Percentiles rank a stretch among this genome's conserved stretches.
Evolutionary conservation across 2,797 vertebrate genomes (phyloP).

Genomic region (Sciaenops ocellatus): DNA sequence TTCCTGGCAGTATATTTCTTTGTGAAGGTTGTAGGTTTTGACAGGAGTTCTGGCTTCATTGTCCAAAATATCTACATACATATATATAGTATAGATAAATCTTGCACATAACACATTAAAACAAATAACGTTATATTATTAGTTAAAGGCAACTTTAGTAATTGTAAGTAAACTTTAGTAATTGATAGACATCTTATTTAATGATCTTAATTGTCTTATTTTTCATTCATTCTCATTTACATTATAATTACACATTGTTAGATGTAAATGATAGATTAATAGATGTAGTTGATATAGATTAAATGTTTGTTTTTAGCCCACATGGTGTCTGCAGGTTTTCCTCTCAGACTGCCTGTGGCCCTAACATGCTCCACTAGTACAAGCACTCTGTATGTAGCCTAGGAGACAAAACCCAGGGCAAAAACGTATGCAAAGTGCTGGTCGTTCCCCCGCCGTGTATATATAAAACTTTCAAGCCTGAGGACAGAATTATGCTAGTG

Average conservation of each 20-base stretch:
- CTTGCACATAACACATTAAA: background rate
- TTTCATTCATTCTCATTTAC: background rate
- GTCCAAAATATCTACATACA: background rate
- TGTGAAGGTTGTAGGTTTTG: background rate
- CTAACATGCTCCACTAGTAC: background rate
- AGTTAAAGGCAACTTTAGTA: background rate
- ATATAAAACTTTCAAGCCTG: background rate
- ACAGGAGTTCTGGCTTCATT: background rate
- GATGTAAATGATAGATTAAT: too few species aligned
- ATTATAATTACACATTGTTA: background rate
- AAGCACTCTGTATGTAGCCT: background rate
- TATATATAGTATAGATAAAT: background rate
- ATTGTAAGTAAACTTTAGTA: background rate
- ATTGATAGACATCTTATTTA: background rate
- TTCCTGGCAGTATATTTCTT: background rate
- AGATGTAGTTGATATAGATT: too few species aligned
- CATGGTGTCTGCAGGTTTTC: background rate
- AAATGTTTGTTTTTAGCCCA: too few species aligned
- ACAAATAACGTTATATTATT: background rate
- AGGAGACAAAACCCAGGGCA: background rate
- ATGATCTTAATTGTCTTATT: background rate
- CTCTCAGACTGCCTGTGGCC: background rate
- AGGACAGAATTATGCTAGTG: conserved; percentile 1
- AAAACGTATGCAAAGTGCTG: background rate
- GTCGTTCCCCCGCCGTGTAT: background rate